A percentile compares a stretch with the other conserved stretches of the same genome.
These are phyloP conservation scores for Ashinkailepas kermadecensis DNA, from an alignment of 2,888 invertebrate species.

Conservation along the genomic window DNA sequence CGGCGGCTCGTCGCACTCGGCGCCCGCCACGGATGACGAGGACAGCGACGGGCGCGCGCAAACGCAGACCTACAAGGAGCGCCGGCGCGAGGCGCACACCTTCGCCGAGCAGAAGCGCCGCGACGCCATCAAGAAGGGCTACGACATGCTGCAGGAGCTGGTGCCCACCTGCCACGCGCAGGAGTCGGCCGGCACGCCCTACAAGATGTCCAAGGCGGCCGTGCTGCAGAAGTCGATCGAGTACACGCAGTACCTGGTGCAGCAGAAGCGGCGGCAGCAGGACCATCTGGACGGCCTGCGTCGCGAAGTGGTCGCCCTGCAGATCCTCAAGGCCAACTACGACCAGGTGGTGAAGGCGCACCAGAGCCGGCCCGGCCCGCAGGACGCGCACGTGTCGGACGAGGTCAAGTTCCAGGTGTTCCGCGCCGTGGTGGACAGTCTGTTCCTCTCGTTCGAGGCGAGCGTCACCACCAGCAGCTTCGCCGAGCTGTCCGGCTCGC, in stretches of 20 bases:
- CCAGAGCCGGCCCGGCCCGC: conserved; percentile 72
- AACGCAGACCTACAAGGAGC: conserved; percentile 53
- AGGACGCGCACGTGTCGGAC: conserved; percentile 82
- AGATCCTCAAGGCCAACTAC: conserved; percentile 91
- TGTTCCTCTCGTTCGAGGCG: conserved; percentile 77
- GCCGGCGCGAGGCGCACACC: conserved; percentile 48
- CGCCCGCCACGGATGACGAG: conserved; percentile 38
- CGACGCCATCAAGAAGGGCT: conserved; percentile 49
- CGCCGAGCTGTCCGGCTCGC: conserved; percentile 83
- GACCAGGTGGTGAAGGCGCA: conserved; percentile 95
- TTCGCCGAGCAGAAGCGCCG: conserved; percentile 49
- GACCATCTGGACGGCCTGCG: conserved; percentile 83
- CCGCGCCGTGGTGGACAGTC: conserved; percentile 86
- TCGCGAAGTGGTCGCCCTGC: conserved; percentile 85
- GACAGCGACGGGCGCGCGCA: conserved; percentile 40
- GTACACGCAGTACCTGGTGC: conserved; percentile 81
- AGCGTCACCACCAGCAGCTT: conserved; percentile 82
- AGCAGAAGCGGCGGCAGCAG: conserved; percentile 87
- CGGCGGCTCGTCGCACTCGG: background rate
- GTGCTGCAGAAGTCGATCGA: conserved; percentile 90
- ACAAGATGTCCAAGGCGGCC: conserved; percentile 93
- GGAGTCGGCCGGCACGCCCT: conserved; percentile 40
- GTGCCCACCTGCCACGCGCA: conserved; percentile 70
- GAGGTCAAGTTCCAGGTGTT: conserved; percentile 97
- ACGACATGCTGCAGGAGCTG: conserved; percentile 46